Evolutionary conservation across 2,888 invertebrate genomes (phyloP), one percentile per base, ranked within the genome.

Genomic region (Archips xylosteana): DNA sequence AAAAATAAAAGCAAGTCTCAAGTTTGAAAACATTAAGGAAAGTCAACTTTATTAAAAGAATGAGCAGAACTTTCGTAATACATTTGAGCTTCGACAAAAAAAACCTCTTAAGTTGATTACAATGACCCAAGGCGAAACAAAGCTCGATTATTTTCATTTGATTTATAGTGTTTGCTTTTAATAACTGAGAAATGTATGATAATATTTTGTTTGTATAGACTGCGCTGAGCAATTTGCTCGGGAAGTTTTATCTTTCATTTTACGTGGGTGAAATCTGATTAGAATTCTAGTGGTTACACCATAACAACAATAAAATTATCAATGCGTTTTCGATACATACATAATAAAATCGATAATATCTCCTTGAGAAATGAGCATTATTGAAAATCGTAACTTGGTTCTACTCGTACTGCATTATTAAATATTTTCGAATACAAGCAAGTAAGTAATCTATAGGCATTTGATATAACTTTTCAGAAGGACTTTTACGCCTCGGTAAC

Each of bases 111-210:
- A 84, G 81, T 85, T 91, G 92, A 92, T 92, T 92, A 92, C 87
- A 89, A 87, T 90, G 88, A 90, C 92, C 91, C 81, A 86, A 77
- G 92, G 92, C 92, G 83, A 89, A 90, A 91, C 90, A 91, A 90
- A 91, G 87, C 89, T 86, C 86, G 87, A 89, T 90, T 90, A 89
- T 91, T 91, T 88, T 86, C 79, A 81, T 88, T 85, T 89, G 90
- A 90, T 90, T 89, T 89, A 90, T 89, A 89, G 87, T 89, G 88
- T 90, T 89, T 89, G 87, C 85, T 88, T 86, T 87, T 89, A 89
- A 88, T 89, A 88, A 85, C 86, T 82, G 82, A 80, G 82, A 83
- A 86, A 83, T 82, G 81, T 89, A 87, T 68, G 63, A 69, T 68
- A 74, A 74, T 65, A 64, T 70, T 74, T 61, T 70, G 74, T 74